A percentile compares a stretch with the other conserved stretches of the same genome.
phyloP scores from a whole-genome alignment of 92 coral and sea anemone species.

The Hydrozoanthus gracilis region DNA sequence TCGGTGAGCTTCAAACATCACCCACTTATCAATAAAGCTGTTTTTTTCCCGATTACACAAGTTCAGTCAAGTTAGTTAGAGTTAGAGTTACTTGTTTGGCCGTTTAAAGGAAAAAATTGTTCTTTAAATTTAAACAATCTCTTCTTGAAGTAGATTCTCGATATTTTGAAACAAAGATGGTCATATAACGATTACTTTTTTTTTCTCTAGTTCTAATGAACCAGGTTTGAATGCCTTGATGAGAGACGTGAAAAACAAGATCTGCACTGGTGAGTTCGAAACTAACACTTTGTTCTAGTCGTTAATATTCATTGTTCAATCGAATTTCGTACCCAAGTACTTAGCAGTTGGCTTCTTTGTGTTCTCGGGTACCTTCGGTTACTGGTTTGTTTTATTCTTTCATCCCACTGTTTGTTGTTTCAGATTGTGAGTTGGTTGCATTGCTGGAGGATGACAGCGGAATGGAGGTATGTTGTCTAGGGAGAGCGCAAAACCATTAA shows the following conservation, averaged over 20 bases:
- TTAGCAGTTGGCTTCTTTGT: neutral
- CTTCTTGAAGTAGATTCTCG: neutral
- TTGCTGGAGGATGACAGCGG: conserved; percentile 98
- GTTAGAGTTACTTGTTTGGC: too few species aligned
- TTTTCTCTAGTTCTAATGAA: conserved; percentile 81
- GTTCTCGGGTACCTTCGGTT: neutral
- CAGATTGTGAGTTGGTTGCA: conserved; percentile 97
- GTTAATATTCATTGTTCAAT: neutral
- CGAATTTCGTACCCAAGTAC: neutral
- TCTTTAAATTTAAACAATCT: neutral
- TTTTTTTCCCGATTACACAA: neutral
- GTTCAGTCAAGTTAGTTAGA: too few species aligned
- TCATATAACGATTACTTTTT: neutral
- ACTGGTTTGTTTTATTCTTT: neutral
- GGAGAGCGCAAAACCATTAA: too few species aligned
- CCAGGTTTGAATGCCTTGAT: conserved; percentile 96
- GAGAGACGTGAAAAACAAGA: conserved; percentile 99
- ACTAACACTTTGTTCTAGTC: neutral
- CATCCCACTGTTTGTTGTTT: neutral
- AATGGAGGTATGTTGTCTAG: conserved; percentile 83
- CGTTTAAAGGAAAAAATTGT: too few species aligned
- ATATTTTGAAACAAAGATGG: neutral
- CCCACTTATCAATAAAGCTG: neutral
- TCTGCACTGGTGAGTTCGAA: conserved; percentile 86
- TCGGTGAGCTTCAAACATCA: neutral